phyloP scores from a whole-genome alignment of 1,140 invertebrate genomes.

The Acromyrmex echinatior region DNA sequence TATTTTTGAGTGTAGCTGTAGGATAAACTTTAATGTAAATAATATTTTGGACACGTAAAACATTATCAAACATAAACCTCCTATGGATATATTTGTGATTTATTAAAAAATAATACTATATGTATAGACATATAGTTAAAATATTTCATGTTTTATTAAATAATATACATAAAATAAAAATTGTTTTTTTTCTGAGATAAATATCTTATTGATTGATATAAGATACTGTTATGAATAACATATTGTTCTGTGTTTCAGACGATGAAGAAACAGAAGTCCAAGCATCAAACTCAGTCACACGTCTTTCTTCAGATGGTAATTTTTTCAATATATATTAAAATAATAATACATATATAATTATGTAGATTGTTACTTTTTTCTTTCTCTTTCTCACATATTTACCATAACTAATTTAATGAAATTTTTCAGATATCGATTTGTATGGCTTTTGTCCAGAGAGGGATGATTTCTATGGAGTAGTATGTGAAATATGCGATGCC shows the following conservation, averaged over 20 bases:
- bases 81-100: neutral
- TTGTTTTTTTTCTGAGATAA: neutral
- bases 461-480: slow-evolving; percentile 89
- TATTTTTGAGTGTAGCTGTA: neutral
- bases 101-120: neutral
- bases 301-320: slow-evolving; percentile 84
- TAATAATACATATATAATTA: neutral
- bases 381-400: neutral
- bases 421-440: slow-evolving; percentile 87
- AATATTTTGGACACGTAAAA: neutral
- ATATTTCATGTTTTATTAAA: neutral
- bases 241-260: slow-evolving; percentile 76
- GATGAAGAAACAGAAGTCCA: slow-evolving; percentile 84
- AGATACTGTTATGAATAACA: neutral
- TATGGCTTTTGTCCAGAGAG: slow-evolving; percentile 89
- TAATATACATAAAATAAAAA: neutral
- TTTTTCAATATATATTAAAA: slow-evolving; percentile 8
- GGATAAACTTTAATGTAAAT: neutral
- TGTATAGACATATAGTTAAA: neutral
- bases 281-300: slow-evolving; percentile 82
- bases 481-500: slow-evolving; percentile 89
- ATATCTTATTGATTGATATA: neutral
- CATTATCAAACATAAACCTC: neutral
- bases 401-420: slow-evolving; percentile 13
- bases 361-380: neutral